A percentile compares a stretch with the other conserved stretches of the same genome.
Conservation (phyloP, 1,140 invertebrate species). For the Cyclargus thomasi region DNA sequence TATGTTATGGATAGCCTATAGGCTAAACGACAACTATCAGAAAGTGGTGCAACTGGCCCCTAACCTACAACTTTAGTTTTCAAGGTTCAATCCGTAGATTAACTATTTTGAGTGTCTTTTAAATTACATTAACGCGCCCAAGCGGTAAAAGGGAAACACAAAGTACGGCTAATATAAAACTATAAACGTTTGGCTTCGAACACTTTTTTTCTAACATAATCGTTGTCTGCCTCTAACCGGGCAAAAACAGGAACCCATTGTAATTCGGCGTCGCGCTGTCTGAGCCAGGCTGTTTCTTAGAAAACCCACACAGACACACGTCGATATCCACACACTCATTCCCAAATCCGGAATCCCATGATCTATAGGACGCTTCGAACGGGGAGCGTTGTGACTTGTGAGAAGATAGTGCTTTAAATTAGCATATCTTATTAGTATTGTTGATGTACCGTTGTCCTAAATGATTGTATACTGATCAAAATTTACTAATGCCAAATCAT, state of each 20-base stretch:
- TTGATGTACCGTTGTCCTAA: no score
- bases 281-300: constrained; percentile 57
- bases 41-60: no score
- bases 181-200: constrained; percentile 56
- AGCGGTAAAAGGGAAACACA: constrained; percentile 44
- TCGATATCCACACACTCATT: not conserved
- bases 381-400: no score
- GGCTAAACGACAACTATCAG: no score
- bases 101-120: no score
- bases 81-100: not conserved
- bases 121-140: not conserved
- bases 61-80: not conserved
- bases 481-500: no score
- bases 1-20: no score
- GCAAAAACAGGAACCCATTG: constrained; percentile 63
- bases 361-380: not conserved
- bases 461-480: no score
- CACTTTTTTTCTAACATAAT: constrained; percentile 47
- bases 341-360: not conserved
- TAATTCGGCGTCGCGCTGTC: constrained; percentile 67
- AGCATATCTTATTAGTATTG: no score
- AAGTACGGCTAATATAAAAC: constrained; percentile 48
- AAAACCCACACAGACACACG: constrained; percentile 32
- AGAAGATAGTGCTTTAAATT: no score
- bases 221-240: constrained; percentile 32